phyloP scores from a whole-genome alignment of 2,888 invertebrate genomes.

The Merodon equestris region DNA sequence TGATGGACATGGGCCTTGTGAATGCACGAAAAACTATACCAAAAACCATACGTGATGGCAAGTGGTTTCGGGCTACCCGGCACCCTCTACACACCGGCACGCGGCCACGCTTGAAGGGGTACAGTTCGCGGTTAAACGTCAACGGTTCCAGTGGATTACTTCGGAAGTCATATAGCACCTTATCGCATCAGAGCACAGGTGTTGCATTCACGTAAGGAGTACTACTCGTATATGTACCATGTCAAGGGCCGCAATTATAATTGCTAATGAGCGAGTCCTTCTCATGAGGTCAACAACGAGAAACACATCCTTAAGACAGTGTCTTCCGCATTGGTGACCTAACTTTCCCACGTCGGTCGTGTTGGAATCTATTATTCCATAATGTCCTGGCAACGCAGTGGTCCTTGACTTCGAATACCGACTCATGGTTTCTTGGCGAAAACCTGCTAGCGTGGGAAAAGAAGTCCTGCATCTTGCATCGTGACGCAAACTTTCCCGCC shows the following conservation, averaged over 20 bases:
- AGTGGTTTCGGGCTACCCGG: background rate
- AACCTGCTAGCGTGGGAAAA: slow-evolving; percentile 54
- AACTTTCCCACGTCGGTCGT: slow-evolving; percentile 51
- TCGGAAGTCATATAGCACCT: slow-evolving; percentile 68
- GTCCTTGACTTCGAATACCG: slow-evolving; percentile 46
- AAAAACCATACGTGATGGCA: slow-evolving; percentile 9
- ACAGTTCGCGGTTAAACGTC: slow-evolving; percentile 68
- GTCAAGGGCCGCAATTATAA: slow-evolving; percentile 39
- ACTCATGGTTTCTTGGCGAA: slow-evolving; percentile 31
- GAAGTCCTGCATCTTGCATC: slow-evolving; percentile 11
- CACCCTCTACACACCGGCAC: slow-evolving; percentile 49
- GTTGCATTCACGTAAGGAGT: slow-evolving; percentile 61
- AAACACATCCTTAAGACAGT: slow-evolving; percentile 24
- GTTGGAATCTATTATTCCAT: slow-evolving; percentile 35
- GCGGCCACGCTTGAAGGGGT: slow-evolving; percentile 65
- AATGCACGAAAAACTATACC: too few species aligned
- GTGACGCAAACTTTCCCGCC: slow-evolving; percentile 1
- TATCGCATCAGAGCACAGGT: slow-evolving; percentile 59
- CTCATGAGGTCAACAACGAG: slow-evolving; percentile 1
- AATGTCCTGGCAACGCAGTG: slow-evolving; percentile 40
- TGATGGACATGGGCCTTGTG: slow-evolving; percentile 52
- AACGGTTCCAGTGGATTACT: slow-evolving; percentile 61
- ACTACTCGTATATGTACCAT: too few species aligned
- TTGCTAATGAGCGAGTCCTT: background rate
- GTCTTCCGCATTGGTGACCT: slow-evolving; percentile 17